Base-by-base conservation (phyloP, 2,797 vertebrate species). In the Arnoldichthys spilopterus region DNA sequence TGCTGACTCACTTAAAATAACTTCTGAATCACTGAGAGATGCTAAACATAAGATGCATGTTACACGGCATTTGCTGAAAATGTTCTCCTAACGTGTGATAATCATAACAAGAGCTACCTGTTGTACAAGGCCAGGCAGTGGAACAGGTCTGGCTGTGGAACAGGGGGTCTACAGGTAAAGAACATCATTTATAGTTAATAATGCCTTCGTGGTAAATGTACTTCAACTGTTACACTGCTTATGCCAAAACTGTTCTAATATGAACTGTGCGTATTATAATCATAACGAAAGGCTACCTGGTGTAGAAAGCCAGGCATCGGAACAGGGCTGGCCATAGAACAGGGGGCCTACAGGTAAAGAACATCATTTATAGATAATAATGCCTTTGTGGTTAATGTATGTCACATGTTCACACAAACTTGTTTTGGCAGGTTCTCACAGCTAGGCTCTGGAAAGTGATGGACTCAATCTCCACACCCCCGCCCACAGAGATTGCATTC, bases 401-500 rank as follows among this genome's bases (percentile, higher is more conserved):
- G 24, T 1, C 9, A 49, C 30, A 49, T n/a, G 6, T 61, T 61
- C 13, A 58, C 7, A 72, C 13, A 20, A 6, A 24, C 13, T 49
- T 28, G 11, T 45, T 9, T 43, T 15, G 18, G 30, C 28, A 6
- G 2, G 9, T 45, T 4, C 76, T 82, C 34, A 84, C 85, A 26
- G 15, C 54, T 51, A 86, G 88, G 51, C 86, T 85, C 81, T 90
- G 83, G 76, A 93, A 92, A 58, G 32, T 58, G 64, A 93, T 83
- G 53, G 34, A 79, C 8, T 74, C 49, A 30, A 93, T 56, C 1
- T 83, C 47, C 51, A 93, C 20, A 4, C 32, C 6, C 0, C 92
- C 90, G 0, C 40, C 28, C 37, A 94, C 15, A 0, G 47, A 20
- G 22, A 93, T 85, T 53, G 74, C 81, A n/a, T 91, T 61, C 62